Conservation (phyloP, 2,797 vertebrate genomes). For the Simalia tracyae region DNA sequence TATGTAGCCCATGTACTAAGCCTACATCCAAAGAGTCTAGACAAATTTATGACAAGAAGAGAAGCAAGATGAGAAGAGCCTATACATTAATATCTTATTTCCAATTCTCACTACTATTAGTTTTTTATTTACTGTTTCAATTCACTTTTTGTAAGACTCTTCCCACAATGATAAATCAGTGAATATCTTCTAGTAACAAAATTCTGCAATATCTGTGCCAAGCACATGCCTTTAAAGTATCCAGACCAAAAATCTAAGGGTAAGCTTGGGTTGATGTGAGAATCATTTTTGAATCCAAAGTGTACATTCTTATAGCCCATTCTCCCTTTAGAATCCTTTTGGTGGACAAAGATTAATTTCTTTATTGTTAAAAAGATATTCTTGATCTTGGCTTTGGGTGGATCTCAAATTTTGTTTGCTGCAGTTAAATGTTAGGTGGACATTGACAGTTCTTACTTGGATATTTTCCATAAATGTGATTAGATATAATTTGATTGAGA, state of each 20-base stretch:
- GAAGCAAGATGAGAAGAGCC: neutral
- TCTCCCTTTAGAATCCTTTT: neutral
- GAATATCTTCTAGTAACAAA: neutral
- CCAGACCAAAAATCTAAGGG: neutral
- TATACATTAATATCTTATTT: neutral
- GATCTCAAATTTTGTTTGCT: neutral
- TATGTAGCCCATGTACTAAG: neutral
- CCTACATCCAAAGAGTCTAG: too few species aligned
- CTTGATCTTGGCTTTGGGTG: neutral
- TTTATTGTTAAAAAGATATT: neutral
- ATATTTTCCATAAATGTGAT: neutral
- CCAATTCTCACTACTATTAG: neutral
- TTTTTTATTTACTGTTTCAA: neutral
- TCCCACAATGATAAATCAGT: neutral
- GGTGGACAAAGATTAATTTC: neutral
- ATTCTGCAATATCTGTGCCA: neutral
- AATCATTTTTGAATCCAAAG: neutral
- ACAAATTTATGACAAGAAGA: neutral
- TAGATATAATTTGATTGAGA: neutral
- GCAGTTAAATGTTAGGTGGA: neutral
- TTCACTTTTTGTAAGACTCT: neutral
- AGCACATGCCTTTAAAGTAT: neutral
- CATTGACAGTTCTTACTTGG: neutral
- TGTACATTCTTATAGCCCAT: neutral
- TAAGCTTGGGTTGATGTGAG: neutral